Evolutionary conservation across 2,113 vertebrate species (phyloP), one percentile per base, ranked within the genome.

Genomic region (Strix aluco): DNA sequence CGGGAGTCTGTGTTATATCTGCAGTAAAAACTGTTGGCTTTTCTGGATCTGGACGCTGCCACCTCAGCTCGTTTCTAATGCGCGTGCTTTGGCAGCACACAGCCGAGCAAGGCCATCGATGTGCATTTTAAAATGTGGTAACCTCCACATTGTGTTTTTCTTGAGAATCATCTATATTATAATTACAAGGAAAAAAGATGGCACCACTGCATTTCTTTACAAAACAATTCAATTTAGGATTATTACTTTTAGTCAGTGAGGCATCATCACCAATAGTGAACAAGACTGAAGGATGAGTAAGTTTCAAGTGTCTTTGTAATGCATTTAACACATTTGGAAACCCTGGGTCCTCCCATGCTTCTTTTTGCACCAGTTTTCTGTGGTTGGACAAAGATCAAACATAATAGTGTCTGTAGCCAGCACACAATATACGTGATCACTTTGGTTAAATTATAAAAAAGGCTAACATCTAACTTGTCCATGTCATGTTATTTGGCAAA

Each of bases 401-500:
- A 1, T 19, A 81, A 47, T 19, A 75, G 22, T 34, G 44, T 66
- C 23, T 54, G 14, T n/a, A 70, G 73, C 82, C 90, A 92, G 73
- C 34, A 70, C 59, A 89, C 67, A 91, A 63, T 78, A 52, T 70
- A 63, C 3, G 10, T 29, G 59, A 88, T 93, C 73, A 25, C 87
- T 95, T 88, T 82, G 69, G 69, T 93, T 93, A 87, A 77, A 88
- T 92, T 96, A 83, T 46, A 90, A 52, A 81, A 94, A 94, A 83
- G 57, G n/a, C 92, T 91, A 91, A 83, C 57, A 70, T 90, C 63
- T 95, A 84, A 81, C 86, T 97, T 96, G 90, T 93, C 74, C 67
- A 34, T 91, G 61, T 90, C 90, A 85, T 95, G 74, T 90, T 86
- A 70, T 94, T 97, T 96, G 88, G 95, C 94, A 93, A 80, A 82